These are phyloP conservation scores for Eumerus sabulonum DNA, from an alignment of 2,888 invertebrate species.

Conservation along the genomic window DNA sequence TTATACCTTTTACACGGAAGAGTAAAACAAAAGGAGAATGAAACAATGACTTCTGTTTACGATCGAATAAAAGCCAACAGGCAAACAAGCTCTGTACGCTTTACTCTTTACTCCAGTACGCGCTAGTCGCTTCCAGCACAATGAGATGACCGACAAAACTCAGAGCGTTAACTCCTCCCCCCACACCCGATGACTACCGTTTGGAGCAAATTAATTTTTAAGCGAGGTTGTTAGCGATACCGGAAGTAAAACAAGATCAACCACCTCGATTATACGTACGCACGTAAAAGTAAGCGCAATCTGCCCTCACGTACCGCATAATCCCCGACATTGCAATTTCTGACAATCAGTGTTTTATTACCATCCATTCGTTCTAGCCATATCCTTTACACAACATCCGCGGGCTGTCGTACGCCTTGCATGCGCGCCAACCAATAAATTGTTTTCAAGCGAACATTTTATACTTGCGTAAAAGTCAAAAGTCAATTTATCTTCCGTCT, in stretches of 20 bases:
- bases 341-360: conserved; percentile 55
- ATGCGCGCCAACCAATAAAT: conserved; percentile 44
- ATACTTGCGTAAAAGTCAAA: conserved; percentile 47
- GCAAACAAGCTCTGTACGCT: background rate
- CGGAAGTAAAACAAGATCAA: background rate
- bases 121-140: no score
- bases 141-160: no score
- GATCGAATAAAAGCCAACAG: conserved; percentile 5
- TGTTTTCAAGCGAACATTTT: conserved; percentile 25
- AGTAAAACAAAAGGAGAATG: conserved; percentile 1
- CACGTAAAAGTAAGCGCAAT: conserved; percentile 30
- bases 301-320: conserved; percentile 27
- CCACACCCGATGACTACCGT: no score
- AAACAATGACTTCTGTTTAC: background rate
- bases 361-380: conserved; percentile 29
- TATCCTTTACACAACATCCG: no score
- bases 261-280: conserved; percentile 6
- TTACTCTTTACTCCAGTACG: no score
- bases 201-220: conserved; percentile 50
- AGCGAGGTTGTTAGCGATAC: conserved; percentile 17
- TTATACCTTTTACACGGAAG: no score
- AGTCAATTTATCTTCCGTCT: conserved; percentile 47
- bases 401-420: no score
- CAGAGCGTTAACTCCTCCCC: no score
- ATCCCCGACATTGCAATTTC: conserved; percentile 49